Percentiles rank a stretch among this genome's conserved stretches.
These are phyloP conservation scores for Tauraco hartlaubi DNA, from an alignment of 2,797 vertebrate species.

Conservation along the genomic window DNA sequence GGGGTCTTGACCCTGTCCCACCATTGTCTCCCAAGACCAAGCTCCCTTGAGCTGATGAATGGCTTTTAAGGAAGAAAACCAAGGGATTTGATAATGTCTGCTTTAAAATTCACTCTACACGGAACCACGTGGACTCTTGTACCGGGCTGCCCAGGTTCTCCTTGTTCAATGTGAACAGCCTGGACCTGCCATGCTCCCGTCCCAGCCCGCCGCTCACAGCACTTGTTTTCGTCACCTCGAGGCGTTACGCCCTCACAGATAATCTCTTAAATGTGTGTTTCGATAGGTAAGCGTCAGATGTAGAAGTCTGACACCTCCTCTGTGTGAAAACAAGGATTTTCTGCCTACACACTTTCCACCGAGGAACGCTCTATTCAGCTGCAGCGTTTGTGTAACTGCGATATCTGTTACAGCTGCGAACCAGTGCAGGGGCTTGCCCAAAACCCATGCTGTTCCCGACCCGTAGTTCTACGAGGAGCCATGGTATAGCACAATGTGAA, in stretches of 20 bases:
- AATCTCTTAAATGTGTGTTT: background rate
- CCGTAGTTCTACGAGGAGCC: background rate
- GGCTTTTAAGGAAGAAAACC: background rate
- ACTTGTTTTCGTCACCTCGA: background rate
- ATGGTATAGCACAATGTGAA: background rate
- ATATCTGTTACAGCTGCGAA: background rate
- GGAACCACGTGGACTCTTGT: rapidly evolving
- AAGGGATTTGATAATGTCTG: background rate
- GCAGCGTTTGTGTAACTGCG: background rate
- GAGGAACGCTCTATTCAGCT: background rate
- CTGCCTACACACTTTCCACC: background rate
- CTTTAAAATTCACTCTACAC: background rate
- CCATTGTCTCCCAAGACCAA: background rate
- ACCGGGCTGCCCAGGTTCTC: background rate
- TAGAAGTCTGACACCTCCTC: background rate
- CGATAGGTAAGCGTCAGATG: background rate
- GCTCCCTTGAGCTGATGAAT: background rate
- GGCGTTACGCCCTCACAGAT: background rate
- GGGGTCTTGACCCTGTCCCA: background rate
- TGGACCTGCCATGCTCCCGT: background rate
- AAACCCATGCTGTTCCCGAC: background rate
- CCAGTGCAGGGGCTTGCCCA: background rate
- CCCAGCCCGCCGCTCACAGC: rapidly evolving
- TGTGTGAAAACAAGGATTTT: background rate
- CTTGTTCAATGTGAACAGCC: background rate